Percentiles rank a stretch among this genome's conserved stretches.
Conservation (phyloP, 1,140 invertebrate species). For the Sycophila sp. region DNA sequence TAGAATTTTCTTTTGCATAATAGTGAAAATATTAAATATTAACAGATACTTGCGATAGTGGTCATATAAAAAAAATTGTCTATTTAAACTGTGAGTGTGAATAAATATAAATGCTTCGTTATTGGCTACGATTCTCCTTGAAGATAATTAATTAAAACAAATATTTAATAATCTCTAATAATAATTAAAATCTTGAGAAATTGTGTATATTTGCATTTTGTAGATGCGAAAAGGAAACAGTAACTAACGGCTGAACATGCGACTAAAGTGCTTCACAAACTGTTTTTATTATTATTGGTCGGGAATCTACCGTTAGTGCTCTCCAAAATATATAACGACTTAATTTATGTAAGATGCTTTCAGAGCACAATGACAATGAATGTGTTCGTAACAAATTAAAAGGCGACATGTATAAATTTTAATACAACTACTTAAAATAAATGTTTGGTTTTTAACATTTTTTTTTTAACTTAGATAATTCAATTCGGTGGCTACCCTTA, state of each 20-base stretch:
- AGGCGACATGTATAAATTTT: no score
- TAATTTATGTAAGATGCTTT: no score
- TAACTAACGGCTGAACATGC: background rate
- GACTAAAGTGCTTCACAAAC: background rate
- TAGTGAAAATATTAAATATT: background rate
- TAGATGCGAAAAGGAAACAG: background rate
- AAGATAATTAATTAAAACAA: background rate
- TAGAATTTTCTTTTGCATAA: background rate
- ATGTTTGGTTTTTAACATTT: no score
- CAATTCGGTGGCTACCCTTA: no score
- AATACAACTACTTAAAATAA: no score
- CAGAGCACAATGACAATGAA: no score
- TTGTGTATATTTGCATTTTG: background rate
- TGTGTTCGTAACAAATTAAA: no score
- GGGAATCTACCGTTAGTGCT: no score
- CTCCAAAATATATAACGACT: no score
- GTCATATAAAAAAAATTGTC: slow-evolving; percentile 30
- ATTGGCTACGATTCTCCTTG: background rate
- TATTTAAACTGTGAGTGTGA: background rate
- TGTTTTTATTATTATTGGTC: slow-evolving; percentile 11
- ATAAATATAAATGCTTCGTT: slow-evolving; percentile 1
- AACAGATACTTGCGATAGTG: background rate
- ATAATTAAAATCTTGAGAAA: background rate
- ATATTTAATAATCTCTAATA: background rate
- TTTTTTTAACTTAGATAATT: no score